A percentile compares a stretch with the other conserved stretches of the same genome.
phyloP scores from a whole-genome alignment of 2,888 invertebrate species.

The Trypoxylon attenuatum region DNA sequence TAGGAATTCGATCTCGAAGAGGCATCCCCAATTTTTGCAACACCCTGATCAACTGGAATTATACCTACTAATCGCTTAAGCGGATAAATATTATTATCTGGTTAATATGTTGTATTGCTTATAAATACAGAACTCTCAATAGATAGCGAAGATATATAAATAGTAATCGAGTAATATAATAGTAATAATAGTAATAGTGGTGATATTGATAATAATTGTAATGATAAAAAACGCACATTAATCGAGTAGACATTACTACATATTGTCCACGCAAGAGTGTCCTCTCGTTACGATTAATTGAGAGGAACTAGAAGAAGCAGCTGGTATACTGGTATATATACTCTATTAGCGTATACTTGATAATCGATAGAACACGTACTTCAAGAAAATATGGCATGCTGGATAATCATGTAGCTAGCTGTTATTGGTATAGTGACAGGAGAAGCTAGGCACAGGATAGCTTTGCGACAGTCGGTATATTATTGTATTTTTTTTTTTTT shows the following conservation, averaged over 20 bases:
- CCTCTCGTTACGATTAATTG: constrained; percentile 5
- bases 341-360: constrained; percentile 37
- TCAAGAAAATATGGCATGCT: constrained; percentile 67
- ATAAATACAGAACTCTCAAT: constrained; percentile 27
- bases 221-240: constrained; percentile 22
- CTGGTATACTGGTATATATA: constrained; percentile 19
- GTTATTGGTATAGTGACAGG: constrained; percentile 74
- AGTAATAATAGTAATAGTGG: constrained; percentile 3
- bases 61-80: constrained; percentile 39
- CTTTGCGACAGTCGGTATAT: constrained; percentile 68
- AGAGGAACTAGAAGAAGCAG: constrained; percentile 10
- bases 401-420: constrained; percentile 73
- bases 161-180: constrained; percentile 7
- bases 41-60: too few species aligned
- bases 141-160: constrained; percentile 33
- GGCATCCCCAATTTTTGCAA: too few species aligned
- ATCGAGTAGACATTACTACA: constrained; percentile 22
- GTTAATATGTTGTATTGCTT: constrained; percentile 25
- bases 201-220: constrained; percentile 27
- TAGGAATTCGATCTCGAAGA: too few species aligned
- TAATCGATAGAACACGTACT: constrained; percentile 43
- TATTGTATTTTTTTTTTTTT: constrained; percentile 29
- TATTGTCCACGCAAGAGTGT: constrained; percentile 21
- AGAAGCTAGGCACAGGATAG: constrained; percentile 75
- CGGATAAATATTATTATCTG: constrained; percentile 15